These are phyloP conservation scores for Accipiter cooperii DNA, from an alignment of 2,113 vertebrate genomes.

Conservation along the genomic window DNA sequence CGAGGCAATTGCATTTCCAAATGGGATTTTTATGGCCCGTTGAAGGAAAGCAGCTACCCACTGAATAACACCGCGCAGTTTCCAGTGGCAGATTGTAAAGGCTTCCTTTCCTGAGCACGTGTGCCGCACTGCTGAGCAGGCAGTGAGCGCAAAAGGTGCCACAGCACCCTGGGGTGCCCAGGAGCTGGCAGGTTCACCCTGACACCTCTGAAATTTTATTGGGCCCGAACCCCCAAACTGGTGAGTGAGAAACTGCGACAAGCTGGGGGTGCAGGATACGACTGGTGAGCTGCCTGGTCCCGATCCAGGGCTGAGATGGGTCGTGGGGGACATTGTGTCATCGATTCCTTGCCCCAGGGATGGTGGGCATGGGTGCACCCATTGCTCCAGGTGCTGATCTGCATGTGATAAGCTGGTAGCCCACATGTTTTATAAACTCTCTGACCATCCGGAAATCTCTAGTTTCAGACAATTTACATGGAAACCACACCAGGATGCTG, in stretches of 20 bases:
- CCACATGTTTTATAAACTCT: background rate
- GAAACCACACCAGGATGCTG: background rate
- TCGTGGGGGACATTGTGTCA: accelerated
- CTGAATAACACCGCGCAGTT: background rate
- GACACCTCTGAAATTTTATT: background rate
- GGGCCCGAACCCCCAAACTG: background rate
- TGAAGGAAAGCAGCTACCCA: slow-evolving; percentile 59
- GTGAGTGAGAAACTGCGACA: background rate
- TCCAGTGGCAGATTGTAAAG: background rate
- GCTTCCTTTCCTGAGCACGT: background rate
- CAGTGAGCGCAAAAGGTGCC: accelerated
- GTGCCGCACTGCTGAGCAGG: background rate
- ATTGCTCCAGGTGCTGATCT: background rate
- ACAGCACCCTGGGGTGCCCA: background rate
- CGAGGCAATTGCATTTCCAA: slow-evolving; percentile 33
- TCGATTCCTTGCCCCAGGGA: background rate
- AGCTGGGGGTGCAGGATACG: background rate
- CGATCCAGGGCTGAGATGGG: accelerated
- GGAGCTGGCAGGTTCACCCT: background rate
- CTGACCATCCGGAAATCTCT: background rate
- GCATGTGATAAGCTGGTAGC: background rate
- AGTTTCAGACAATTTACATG: background rate
- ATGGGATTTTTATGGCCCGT: slow-evolving; percentile 57
- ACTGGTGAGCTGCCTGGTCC: accelerated
- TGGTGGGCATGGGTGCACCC: background rate